Evolutionary conservation across 2,113 vertebrate species (phyloP).

Genomic region (Acrocephalus arundinaceus): DNA sequence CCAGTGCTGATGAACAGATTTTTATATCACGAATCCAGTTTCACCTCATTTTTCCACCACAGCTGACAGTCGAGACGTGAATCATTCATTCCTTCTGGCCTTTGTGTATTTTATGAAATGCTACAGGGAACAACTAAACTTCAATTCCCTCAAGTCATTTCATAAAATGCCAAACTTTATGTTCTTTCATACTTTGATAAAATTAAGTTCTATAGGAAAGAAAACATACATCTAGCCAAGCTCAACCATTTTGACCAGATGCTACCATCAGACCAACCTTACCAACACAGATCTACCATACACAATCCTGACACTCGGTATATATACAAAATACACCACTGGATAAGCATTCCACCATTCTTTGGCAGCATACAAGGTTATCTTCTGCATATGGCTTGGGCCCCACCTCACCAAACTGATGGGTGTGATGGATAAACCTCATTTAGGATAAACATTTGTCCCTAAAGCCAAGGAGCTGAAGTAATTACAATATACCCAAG

Average conservation of each 20-base stretch:
- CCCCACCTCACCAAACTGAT: background rate
- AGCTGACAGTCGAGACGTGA: slow-evolving; percentile 42
- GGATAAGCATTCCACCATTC: background rate
- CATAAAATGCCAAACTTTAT: slow-evolving; percentile 20
- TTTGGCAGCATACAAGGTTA: background rate
- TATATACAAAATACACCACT: background rate
- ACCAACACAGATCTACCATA: background rate
- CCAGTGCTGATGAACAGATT: slow-evolving; percentile 53
- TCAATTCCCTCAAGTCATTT: background rate
- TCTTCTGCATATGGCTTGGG: background rate
- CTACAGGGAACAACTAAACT: slow-evolving; percentile 31
- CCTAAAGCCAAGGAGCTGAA: background rate
- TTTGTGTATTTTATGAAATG: slow-evolving; percentile 33
- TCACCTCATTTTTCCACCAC: slow-evolving; percentile 33
- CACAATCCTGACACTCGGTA: background rate
- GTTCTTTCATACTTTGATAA: slow-evolving; percentile 19
- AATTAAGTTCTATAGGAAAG: slow-evolving; percentile 1
- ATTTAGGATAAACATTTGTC: background rate
- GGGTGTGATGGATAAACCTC: background rate
- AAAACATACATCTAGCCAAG: background rate
- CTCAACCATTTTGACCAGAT: background rate
- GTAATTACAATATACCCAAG: background rate
- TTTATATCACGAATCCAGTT: slow-evolving; percentile 45
- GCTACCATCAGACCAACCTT: background rate
- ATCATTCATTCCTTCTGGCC: slow-evolving; percentile 59